Conservation (phyloP, 1,140 invertebrate genomes). For the Solenopsis fugax region DNA sequence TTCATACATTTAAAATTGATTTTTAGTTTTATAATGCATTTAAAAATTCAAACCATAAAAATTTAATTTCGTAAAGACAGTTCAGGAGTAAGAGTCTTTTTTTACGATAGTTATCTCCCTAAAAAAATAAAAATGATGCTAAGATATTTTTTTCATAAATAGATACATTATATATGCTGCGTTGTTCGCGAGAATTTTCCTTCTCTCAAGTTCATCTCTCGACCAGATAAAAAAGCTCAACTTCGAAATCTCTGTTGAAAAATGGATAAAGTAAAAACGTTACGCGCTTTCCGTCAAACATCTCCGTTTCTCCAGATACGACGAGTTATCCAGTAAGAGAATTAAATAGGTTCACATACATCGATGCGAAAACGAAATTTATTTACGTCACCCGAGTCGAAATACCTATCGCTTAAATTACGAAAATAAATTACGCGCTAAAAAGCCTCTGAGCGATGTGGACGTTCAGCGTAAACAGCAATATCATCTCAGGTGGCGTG, state of each 20-base stretch:
- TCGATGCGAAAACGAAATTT: constrained; percentile 4
- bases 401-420: constrained; percentile 32
- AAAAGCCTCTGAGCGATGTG: not conserved
- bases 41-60: not conserved
- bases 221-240: not conserved
- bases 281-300: not conserved
- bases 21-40: not conserved
- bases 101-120: not conserved
- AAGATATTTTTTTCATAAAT: constrained; percentile 17
- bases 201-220: not conserved
- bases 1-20: not conserved
- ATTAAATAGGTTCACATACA: constrained; percentile 6
- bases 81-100: not conserved
- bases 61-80: constrained; percentile 1
- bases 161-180: not conserved
- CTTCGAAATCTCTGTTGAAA: not conserved
- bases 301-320: not conserved
- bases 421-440: constrained; percentile 38
- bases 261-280: constrained; percentile 17
- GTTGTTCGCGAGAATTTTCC: not conserved
- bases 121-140: not conserved
- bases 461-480: constrained; percentile 6
- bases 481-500: constrained; percentile 21
- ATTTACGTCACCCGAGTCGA: constrained; percentile 12
- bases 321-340: not conserved